Evolutionary conservation across 1,140 invertebrate species (phyloP).

Genomic region (Diorhabda sublineata): DNA sequence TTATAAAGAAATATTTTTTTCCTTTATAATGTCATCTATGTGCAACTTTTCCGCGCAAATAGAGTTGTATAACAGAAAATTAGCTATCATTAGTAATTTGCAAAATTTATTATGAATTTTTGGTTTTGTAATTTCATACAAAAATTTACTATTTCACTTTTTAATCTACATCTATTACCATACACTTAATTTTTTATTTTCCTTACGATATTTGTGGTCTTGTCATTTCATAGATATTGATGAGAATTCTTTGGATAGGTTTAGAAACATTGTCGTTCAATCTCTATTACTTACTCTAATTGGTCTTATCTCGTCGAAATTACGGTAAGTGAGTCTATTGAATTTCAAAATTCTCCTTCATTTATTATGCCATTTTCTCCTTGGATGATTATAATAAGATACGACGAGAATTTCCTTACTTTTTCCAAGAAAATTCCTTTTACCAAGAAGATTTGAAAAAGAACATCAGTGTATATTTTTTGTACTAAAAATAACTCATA

Average conservation of each 20-base stretch:
- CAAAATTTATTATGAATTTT: too few species aligned
- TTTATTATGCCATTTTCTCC: conserved; percentile 22
- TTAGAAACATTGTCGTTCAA: neutral
- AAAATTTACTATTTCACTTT: too few species aligned
- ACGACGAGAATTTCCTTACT: conserved; percentile 3
- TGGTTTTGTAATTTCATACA: too few species aligned
- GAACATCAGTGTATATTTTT: too few species aligned
- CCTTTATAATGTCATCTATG: too few species aligned
- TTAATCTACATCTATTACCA: too few species aligned
- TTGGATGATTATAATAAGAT: conserved; percentile 13
- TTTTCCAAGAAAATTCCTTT: conserved; percentile 5
- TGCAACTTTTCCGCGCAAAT: too few species aligned
- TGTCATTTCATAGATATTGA: neutral
- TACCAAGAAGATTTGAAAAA: neutral
- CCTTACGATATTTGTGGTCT: neutral
- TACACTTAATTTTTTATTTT: neutral
- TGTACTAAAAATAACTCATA: too few species aligned
- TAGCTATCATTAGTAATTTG: too few species aligned
- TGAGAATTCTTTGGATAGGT: neutral
- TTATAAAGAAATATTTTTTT: too few species aligned
- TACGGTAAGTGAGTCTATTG: conserved; percentile 14
- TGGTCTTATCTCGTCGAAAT: conserved; percentile 13
- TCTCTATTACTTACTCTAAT: conserved; percentile 4
- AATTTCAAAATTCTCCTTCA: conserved; percentile 14
- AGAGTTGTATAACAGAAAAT: too few species aligned